Conservation (phyloP, 2,797 vertebrate genomes). For the Pachyuromys duprasi region DNA sequence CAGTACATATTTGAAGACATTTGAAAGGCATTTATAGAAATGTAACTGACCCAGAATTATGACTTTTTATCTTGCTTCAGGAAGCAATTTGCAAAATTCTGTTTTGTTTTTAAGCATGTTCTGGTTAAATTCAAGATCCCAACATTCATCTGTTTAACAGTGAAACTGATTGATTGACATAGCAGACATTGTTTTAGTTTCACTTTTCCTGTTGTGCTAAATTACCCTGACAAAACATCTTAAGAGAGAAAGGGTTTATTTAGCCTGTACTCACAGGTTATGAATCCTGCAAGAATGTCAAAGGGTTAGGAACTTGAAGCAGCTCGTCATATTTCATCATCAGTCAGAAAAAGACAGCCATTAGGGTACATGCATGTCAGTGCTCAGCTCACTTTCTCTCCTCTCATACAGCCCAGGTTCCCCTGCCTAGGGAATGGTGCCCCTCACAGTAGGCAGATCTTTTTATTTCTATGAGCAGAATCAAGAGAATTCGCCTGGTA, state of each 20-base stretch:
- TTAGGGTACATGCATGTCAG: background rate
- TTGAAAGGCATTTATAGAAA: conserved; percentile 18
- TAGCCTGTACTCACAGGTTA: background rate
- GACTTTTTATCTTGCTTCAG: background rate
- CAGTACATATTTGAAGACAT: conserved; percentile 30
- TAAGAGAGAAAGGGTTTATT: background rate
- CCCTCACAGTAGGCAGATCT: background rate
- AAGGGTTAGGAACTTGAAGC: background rate
- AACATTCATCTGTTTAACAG: background rate
- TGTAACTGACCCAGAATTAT: background rate
- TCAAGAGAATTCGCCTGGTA: background rate
- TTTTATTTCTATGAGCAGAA: background rate
- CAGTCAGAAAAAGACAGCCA: background rate
- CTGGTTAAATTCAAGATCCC: conserved; percentile 16
- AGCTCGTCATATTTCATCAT: background rate
- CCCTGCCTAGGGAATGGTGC: background rate
- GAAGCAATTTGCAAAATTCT: conserved; percentile 30
- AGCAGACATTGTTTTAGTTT: background rate
- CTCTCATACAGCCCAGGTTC: background rate
- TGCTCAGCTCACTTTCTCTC: background rate
- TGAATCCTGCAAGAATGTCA: background rate
- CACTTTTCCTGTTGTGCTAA: background rate
- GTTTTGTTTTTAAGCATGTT: background rate
- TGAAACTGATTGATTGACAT: background rate
- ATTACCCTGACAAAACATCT: background rate